phyloP scores from a whole-genome alignment of 2,797 vertebrate species.

The Dipus sagitta region DNA sequence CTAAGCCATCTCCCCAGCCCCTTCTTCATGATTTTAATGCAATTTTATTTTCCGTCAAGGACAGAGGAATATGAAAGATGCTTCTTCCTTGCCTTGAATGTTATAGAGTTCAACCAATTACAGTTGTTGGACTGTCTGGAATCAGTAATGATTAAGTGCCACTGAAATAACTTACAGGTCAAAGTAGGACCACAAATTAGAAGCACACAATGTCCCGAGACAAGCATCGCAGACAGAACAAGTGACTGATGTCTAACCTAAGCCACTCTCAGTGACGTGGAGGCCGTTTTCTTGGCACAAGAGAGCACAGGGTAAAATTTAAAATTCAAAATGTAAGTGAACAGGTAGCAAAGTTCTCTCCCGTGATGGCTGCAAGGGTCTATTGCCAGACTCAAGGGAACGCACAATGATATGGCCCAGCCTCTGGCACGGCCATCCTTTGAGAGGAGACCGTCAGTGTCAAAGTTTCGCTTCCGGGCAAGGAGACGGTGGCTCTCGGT shows the following conservation, averaged over 20 bases:
- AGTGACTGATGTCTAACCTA: background rate
- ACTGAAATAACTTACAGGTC: slow-evolving; percentile 34
- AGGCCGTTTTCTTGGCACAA: background rate
- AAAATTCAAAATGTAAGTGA: slow-evolving; percentile 39
- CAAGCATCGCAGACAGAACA: background rate
- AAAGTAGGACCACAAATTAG: background rate
- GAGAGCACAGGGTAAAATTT: slow-evolving; percentile 26
- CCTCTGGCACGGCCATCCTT: background rate
- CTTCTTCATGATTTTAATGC: slow-evolving; percentile 8
- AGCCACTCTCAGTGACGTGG: accelerated
- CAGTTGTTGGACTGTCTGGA: background rate
- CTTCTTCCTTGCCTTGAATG: slow-evolving; percentile 40
- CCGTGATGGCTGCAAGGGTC: background rate
- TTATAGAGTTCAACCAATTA: slow-evolving; percentile 41
- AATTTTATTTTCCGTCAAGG: slow-evolving; percentile 9
- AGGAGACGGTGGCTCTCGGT: background rate
- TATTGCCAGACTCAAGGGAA: slow-evolving; percentile 5
- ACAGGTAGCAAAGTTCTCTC: background rate
- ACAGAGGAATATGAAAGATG: background rate
- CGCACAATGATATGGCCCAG: background rate
- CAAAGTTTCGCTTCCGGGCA: background rate
- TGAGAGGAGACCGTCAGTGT: background rate
- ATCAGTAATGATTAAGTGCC: slow-evolving; percentile 19
- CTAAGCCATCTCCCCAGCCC: too few species aligned
- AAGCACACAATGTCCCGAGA: slow-evolving; percentile 24